Evolutionary conservation across 2,113 vertebrate species (phyloP), one percentile per base, ranked within the genome.

Genomic region (Cebidichthys violaceus): DNA sequence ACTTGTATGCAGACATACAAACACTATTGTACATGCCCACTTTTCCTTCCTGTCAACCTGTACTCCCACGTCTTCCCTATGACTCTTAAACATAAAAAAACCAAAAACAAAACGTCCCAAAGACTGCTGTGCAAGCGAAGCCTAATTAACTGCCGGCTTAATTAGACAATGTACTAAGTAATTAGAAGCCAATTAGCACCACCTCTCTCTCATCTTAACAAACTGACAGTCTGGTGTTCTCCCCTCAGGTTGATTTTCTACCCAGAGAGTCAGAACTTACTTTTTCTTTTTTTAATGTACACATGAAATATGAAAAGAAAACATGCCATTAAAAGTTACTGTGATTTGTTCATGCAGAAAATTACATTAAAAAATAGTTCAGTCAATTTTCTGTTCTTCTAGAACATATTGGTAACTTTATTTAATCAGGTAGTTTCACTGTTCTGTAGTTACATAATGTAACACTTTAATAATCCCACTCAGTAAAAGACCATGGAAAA

Each of bases 91-190:
- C 65, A 69, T 62, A 24, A 75, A 66, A 79, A n/a, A n/a, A n/a
- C n/a, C n/a, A n/a, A 92, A 95, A 96, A 35, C 2, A 35, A 37
- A 43, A 45, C 95, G 95, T 97, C 95, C 94, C 95, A 94, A 96
- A 96, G 96, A 97, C 95, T 96, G 96, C 96, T 97, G 96, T 96
- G 96, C 96, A 82, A 97, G 96, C 94, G 88, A 94, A 96, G 95
- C 94, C 96, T 97, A 97, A 98, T 97, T 97, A 98, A 96, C 97
- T 95, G 95, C 96, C 95, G 95, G 94, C 96, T 96, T 98, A 97
- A 98, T 97, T 97, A 97, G 96, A 98, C 96, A 97, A 97, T 97
- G 97, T 96, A 97, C 96, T 96, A 96, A 96, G 96, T 97, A 98
- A 99, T 99, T 98, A 97, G 96, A 94, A 96, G 95, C 95, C 95